Base-by-base conservation (phyloP, 2,888 invertebrate species). In the Xylota sylvarum region DNA sequence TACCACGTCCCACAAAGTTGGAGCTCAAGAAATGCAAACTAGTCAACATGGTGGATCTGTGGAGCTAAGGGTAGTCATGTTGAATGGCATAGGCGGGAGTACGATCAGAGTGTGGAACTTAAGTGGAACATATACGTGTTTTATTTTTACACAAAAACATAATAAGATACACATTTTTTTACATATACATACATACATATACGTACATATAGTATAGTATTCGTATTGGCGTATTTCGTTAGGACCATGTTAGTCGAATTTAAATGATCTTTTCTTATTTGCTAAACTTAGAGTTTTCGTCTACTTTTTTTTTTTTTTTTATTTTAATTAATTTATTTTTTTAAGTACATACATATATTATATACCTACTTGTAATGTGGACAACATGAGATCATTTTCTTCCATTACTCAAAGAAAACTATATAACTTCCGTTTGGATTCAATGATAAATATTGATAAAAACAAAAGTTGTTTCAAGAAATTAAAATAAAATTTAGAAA, bases 1-100 rank as follows among this genome's bases (percentile, higher is more conserved):
- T 92, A 86, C 91, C 91, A 74, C 90, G 92, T 80, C 91, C 92
- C 88, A 91, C 92, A 17, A 92, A 92, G 89, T 89, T 92, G 88
- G 91, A 91, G 90, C 91, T 92, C 88, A 92, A 92, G 89, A 92
- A 92, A 90, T 92, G 92, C 90, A 92, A 92, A 90, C 91, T 92
- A 91, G 92, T 92, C 89, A 92, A 92, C 89, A 92, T 92, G 92
- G 92, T 92, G 91, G 92, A 92, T 90, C 91, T 92, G 89, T 92
- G 92, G 92, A 92, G 92, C 91, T 92, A 91, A 92, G 91, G 91
- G 92, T 91, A 89, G 89, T 88, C 73, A 87, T 90, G 83, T 88
- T 86, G 88, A 90, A 89, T 88, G 72, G 89, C 88, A 82, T 65
- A 35, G 35, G 50, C 81, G 55, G 35, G 67, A 40, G 37, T 64